phyloP scores from a whole-genome alignment of 1,140 invertebrate species.

The Drosophila yakuba region DNA sequence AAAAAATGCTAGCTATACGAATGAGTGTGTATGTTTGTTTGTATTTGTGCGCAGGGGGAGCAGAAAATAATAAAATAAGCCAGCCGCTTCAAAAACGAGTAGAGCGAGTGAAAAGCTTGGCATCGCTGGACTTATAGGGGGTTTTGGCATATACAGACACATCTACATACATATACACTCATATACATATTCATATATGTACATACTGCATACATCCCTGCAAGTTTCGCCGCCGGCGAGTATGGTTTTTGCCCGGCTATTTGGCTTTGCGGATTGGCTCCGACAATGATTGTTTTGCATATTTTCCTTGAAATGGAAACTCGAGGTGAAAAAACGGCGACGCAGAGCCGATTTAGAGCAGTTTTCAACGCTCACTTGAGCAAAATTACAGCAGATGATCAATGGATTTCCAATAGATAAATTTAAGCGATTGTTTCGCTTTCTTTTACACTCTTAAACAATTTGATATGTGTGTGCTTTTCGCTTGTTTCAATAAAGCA shows the following conservation, averaged over 20 bases:
- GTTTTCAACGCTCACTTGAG: neutral
- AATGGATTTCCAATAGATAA: neutral
- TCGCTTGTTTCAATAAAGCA: neutral
- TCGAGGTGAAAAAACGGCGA: neutral
- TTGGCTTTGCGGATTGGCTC: slow-evolving; percentile 42
- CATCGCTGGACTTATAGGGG: slow-evolving; percentile 1
- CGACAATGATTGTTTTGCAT: slow-evolving; percentile 39
- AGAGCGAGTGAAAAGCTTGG: slow-evolving; percentile 29
- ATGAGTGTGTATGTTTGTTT: neutral
- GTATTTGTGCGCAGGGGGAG: neutral
- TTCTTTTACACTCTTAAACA: too few relatives aligned
- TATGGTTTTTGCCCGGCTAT: neutral
- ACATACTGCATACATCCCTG: neutral
- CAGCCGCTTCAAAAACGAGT: slow-evolving; percentile 31
- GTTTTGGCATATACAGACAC: neutral
- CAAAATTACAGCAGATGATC: slow-evolving; percentile 1
- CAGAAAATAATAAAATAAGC: slow-evolving; percentile 48
- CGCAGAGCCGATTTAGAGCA: neutral
- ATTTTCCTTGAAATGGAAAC: slow-evolving; percentile 16
- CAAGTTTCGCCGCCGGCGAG: slow-evolving; percentile 6
- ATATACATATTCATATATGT: too few relatives aligned
- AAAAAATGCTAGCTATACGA: slow-evolving; percentile 1
- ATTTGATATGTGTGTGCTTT: too few relatives aligned
- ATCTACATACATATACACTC: neutral
- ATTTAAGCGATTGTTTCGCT: too few relatives aligned